phyloP scores from a whole-genome alignment of 2,888 invertebrate species.

The Sympetrum striolatum region DNA sequence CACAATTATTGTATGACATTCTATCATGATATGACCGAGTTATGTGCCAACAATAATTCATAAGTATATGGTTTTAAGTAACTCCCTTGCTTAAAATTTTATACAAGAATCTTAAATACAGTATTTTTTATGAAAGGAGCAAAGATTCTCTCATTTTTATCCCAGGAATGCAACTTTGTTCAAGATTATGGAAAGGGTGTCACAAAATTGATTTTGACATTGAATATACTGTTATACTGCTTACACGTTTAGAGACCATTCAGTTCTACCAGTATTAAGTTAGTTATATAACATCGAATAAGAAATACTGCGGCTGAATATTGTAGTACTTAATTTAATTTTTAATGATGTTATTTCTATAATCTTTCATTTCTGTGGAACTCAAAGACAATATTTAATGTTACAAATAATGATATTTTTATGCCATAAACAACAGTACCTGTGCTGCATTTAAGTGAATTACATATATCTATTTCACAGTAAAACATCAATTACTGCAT shows the following conservation, averaged over 20 bases:
- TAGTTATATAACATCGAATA: not conserved
- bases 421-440: not conserved
- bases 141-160: not conserved
- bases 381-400: not conserved
- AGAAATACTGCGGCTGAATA: not conserved
- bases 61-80: too few relatives aligned
- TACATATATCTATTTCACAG: not conserved
- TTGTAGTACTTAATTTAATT: not conserved
- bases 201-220: not conserved
- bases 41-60: too few relatives aligned
- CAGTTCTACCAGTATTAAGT: not conserved
- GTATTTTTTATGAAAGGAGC: not conserved
- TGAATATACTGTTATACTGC: too few relatives aligned
- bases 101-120: too few relatives aligned
- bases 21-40: too few relatives aligned
- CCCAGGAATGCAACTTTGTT: not conserved
- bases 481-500: not conserved
- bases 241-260: not conserved
- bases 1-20: too few relatives aligned
- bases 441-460: not conserved
- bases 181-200: not conserved
- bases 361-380: not conserved
- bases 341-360: not conserved
- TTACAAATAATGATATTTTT: not conserved
- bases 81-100: too few relatives aligned